A percentile compares a stretch with the other conserved stretches of the same genome.
These are phyloP conservation scores for Pachymerium ferrugineum DNA, from an alignment of 2,888 invertebrate genomes.

Conservation along the genomic window DNA sequence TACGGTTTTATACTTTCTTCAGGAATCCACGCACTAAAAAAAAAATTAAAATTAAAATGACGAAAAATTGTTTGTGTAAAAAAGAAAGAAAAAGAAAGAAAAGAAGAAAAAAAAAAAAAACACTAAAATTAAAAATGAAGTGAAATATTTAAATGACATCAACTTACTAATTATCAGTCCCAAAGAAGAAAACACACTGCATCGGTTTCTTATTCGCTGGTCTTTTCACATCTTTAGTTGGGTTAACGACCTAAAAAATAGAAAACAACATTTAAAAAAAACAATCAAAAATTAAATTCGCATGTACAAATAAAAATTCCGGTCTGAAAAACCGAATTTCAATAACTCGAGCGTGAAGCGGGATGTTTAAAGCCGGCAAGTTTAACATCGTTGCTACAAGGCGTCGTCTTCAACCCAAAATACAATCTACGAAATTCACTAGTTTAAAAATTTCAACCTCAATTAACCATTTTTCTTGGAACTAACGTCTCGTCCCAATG, in stretches of 20 bases:
- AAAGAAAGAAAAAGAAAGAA: background rate
- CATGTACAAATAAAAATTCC: background rate
- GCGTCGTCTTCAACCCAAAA: background rate
- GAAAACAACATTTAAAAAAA: background rate
- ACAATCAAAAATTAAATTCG: background rate
- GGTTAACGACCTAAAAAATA: conserved; percentile 68
- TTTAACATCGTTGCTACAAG: conserved; percentile 1
- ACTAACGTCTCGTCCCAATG: no score
- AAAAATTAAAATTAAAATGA: conserved; percentile 32
- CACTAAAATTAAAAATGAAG: background rate
- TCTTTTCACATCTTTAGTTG: conserved; percentile 69
- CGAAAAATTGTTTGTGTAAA: background rate
- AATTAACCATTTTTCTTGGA: no score
- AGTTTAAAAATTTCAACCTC: no score
- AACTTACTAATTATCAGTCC: conserved; percentile 91
- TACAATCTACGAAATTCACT: background rate
- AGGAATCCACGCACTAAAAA: conserved; percentile 47
- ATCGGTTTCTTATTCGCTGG: conserved; percentile 64
- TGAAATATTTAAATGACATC: no score
- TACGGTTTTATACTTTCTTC: conserved; percentile 45
- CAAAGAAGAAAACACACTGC: conserved; percentile 89
- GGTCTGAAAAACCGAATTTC: background rate
- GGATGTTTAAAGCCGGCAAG: background rate
- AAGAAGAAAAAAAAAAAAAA: background rate
- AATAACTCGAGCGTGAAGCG: background rate